Percentiles rank a stretch among this genome's conserved stretches.
phyloP scores from a whole-genome alignment of 53 echinoderm and acorn worm species.

The Luidia sarsii region DNA sequence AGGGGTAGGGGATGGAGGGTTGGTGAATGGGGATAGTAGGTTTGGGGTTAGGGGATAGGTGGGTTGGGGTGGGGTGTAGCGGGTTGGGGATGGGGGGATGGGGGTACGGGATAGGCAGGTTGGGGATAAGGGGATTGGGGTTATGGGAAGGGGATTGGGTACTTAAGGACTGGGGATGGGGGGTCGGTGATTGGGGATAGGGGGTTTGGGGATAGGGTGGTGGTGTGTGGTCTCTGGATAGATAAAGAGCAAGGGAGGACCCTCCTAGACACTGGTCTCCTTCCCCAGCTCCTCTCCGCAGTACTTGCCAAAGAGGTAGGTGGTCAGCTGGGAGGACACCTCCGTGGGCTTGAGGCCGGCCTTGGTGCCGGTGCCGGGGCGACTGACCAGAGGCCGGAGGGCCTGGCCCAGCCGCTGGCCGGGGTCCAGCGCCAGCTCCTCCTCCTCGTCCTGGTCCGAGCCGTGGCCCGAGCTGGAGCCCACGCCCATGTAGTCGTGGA shows the following conservation, averaged over 20 bases:
- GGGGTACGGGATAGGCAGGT: too few relatives aligned
- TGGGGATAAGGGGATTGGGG: too few relatives aligned
- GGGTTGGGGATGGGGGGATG: too few relatives aligned
- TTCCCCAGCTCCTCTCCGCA: conserved; percentile 45
- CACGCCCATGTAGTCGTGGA: conserved; percentile 51
- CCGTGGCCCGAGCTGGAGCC: conserved; percentile 33
- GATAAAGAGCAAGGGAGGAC: neutral
- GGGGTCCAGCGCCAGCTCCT: too few relatives aligned
- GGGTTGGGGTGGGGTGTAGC: too few relatives aligned
- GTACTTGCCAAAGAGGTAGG: conserved; percentile 46
- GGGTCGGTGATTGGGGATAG: too few relatives aligned
- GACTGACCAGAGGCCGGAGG: neutral
- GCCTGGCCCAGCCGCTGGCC: too few relatives aligned
- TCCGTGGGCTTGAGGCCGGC: conserved; percentile 15
- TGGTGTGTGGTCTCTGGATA: neutral
- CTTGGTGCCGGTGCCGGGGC: neutral
- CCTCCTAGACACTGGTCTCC: conserved; percentile 40
- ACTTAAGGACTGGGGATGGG: too few relatives aligned
- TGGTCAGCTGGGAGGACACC: conserved; percentile 33
- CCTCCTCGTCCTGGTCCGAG: conserved; percentile 38
- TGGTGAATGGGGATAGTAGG: too few relatives aligned
- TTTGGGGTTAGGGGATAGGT: too few relatives aligned
- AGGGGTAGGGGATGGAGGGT: too few relatives aligned
- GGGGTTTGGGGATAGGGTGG: neutral
- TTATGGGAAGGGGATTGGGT: too few relatives aligned